A percentile compares a stretch with the other conserved stretches of the same genome.
These are phyloP conservation scores for Pachycephus smyrnensis DNA, from an alignment of 2,888 invertebrate genomes.

Conservation along the genomic window DNA sequence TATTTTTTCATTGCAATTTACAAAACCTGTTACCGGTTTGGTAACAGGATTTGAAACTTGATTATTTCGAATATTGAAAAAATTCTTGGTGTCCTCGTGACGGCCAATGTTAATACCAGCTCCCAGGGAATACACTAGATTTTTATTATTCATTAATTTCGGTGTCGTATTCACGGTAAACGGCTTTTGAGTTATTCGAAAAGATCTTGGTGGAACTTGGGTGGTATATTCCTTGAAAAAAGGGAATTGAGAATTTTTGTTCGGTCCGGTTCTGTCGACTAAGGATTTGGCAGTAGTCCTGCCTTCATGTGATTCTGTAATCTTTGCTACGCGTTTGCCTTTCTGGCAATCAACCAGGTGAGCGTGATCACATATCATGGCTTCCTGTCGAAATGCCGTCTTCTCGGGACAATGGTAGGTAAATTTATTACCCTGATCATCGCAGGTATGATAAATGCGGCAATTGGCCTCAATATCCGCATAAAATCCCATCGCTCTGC, in stretches of 20 bases:
- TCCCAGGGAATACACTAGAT: background rate
- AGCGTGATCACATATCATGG: conserved; percentile 59
- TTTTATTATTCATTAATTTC: background rate
- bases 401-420: conserved; percentile 57
- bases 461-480: conserved; percentile 54
- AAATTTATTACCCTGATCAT: conserved; percentile 60
- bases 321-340: background rate
- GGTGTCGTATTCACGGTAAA: background rate
- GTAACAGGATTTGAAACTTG: background rate
- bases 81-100: background rate
- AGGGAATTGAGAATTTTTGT: background rate
- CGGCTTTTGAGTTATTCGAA: background rate
- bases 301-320: background rate
- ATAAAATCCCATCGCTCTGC: conserved; percentile 53
- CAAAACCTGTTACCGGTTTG: background rate
- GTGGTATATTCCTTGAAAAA: background rate
- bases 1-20: background rate
- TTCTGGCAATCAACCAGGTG: conserved; percentile 54
- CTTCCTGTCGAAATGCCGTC: conserved; percentile 60
- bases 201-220: background rate
- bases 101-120: background rate
- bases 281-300: background rate
- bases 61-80: background rate
- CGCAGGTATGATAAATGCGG: conserved; percentile 58
- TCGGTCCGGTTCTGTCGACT: background rate